Percentiles rank a stretch among this genome's conserved stretches.
phyloP scores from a whole-genome alignment of 35 echinoderm and acorn worm genomes.

The Lytechinus variegatus region DNA sequence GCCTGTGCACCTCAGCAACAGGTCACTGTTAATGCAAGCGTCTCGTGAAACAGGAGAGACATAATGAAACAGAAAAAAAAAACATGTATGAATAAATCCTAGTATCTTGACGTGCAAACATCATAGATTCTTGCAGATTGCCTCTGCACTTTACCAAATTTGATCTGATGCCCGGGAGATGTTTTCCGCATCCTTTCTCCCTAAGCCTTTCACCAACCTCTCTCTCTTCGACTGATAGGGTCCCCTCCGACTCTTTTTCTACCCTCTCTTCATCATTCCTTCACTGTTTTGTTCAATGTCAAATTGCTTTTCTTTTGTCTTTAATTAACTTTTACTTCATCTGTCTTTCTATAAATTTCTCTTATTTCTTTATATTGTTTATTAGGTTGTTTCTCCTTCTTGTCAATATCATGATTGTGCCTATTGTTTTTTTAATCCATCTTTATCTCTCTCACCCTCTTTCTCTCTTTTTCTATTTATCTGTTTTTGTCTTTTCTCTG shows the following conservation, averaged over 20 bases:
- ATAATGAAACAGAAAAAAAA: slow-evolving; percentile 4
- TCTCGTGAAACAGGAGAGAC: background rate
- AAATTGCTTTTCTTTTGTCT: background rate
- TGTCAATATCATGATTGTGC: too few relatives aligned
- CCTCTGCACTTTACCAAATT: slow-evolving; percentile 47
- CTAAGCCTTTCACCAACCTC: background rate
- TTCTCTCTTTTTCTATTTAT: background rate
- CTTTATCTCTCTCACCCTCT: background rate
- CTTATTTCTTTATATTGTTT: background rate
- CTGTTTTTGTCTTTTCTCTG: background rate
- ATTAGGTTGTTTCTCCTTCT: too few relatives aligned
- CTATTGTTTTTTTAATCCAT: too few relatives aligned
- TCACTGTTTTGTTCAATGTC: background rate
- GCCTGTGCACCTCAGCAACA: background rate
- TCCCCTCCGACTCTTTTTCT: background rate
- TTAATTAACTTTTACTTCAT: background rate
- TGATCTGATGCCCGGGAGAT: slow-evolving; percentile 38
- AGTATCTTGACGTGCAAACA: background rate
- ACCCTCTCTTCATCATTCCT: background rate
- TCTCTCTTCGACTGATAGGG: background rate
- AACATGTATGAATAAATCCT: background rate
- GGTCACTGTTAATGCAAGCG: background rate
- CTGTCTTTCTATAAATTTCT: background rate
- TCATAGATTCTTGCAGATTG: background rate
- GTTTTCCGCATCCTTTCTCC: background rate